Evolutionary conservation across 2,113 vertebrate species (phyloP).

Genomic region (Pan troglodytes): NHGRI_mPanTro3-v2.1_pri NC_072401.2:39693501-39694000

Average conservation of each 20-base stretch:
- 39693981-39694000: not conserved
- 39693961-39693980: not conserved
- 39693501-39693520: not conserved
- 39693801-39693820: slow-evolving; percentile 2
- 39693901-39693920: not conserved
- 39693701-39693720: not conserved
- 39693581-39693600: not conserved
- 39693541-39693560: slow-evolving; percentile 36
- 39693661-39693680: not conserved
- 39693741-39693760: not conserved
- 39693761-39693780: slow-evolving; percentile 41
- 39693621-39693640: not conserved
- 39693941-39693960: not conserved
- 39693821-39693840: slow-evolving; percentile 24
- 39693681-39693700: not conserved
- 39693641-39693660: too few relatives aligned
- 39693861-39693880: not conserved
- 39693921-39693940: not conserved
- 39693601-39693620: not conserved
- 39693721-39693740: not conserved
- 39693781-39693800: slow-evolving; percentile 11
- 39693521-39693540: not conserved
- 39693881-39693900: not conserved
- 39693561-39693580: slow-evolving; percentile 40
- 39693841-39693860: not conserved